Conservation (phyloP, 2,888 invertebrate species). For the Chironomus tentans region DNA sequence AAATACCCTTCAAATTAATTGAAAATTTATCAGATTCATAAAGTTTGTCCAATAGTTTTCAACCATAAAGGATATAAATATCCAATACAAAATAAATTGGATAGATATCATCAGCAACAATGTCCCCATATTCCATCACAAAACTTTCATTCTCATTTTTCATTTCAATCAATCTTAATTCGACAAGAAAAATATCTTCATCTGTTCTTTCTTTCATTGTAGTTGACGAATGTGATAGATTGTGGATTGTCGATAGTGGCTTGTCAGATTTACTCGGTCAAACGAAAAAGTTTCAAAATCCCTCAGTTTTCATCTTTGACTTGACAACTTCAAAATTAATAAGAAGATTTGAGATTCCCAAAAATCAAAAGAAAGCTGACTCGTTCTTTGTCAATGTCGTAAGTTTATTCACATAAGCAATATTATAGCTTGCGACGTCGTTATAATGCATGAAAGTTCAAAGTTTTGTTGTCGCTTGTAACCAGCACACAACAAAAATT, state of each 20-base stretch:
- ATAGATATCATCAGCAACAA: no score
- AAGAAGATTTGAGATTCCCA: conserved; percentile 58
- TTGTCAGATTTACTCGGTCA: conserved; percentile 38
- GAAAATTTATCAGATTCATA: no score
- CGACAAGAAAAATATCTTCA: no score
- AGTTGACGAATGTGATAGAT: conserved; percentile 42
- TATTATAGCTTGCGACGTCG: no score
- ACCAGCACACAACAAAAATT: neutral
- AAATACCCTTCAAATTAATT: no score
- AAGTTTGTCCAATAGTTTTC: no score
- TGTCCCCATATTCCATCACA: no score
- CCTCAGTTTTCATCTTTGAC: conserved; percentile 6
- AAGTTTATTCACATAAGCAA: conserved; percentile 38
- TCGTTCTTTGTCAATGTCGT: conserved; percentile 75
- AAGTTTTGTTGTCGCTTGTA: neutral
- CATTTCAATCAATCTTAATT: no score
- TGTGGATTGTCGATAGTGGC: conserved; percentile 44
- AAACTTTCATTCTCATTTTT: no score
- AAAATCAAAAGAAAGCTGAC: conserved; percentile 56
- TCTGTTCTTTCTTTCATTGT: conserved; percentile 32
- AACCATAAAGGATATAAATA: no score
- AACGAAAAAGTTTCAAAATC: neutral
- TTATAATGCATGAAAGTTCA: no score
- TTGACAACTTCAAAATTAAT: conserved; percentile 49
- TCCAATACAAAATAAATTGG: no score